Evolutionary conservation across 2,888 invertebrate species (phyloP), one percentile per base, ranked within the genome.

Genomic region (Chromoteleia sp.): DNA sequence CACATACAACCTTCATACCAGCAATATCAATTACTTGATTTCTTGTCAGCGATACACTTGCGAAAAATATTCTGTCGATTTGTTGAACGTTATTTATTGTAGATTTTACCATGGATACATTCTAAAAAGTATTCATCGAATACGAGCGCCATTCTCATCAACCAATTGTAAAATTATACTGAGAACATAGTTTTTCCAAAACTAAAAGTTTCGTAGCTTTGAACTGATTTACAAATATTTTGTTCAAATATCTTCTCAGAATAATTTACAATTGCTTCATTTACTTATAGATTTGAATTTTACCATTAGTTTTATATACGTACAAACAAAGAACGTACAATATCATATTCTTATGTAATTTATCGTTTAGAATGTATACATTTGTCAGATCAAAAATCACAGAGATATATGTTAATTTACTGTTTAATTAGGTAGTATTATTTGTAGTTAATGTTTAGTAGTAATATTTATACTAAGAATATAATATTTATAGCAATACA

Each of bases 31-130:
- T 43, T 21, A 33, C 45, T 48, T 52, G 17, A 19, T 56, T 30
- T 56, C 29, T 43, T 30, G 33, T 19, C 41, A 59, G 33, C 59
- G 59, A 71, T 56, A 67, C 74, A 74, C 74, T 80, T 74, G 68
- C 68, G 56, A 80, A 80, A 80, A 80, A 80, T 80, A 80, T 68
- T 80, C 79, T 80, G 74, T 80, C 68, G 52, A 74, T 61, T 56
- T 68, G 63, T 71, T 78, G 17, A 54, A 63, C 41, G 56, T 78
- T 71, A 52, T 48, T 76, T 48, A 65, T 63, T 19, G 78, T 71
- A 78, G 71, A 65, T 12, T 65, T 58, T 58, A 65, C n/a, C 12
- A 39, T 70, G 54, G 29, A 56, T 71, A 78, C 76, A 68, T 76
- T 68, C 68, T 39, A 68, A 76, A 48, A 29, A 6, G 41, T 30